Conservation (phyloP, 1,140 invertebrate species). For the Tribolium madens region DNA sequence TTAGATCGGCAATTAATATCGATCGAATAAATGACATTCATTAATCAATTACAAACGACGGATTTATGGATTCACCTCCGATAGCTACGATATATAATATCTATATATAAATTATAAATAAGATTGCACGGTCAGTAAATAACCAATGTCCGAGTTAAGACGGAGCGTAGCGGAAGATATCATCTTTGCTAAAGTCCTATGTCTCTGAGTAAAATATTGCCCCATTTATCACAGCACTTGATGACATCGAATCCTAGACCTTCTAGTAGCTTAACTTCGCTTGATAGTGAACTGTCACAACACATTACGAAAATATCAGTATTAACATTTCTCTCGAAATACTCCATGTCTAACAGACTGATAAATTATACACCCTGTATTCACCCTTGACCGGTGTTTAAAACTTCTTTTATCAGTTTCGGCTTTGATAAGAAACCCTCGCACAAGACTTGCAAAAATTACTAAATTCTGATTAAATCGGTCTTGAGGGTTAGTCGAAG, state of each 20-base stretch:
- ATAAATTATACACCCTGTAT: conserved; percentile 31
- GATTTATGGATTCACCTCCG: conserved; percentile 31
- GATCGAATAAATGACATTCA: conserved; percentile 22
- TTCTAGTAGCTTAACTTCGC: conserved; percentile 28
- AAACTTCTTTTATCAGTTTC: conserved; percentile 15
- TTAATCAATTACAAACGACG: conserved; percentile 25
- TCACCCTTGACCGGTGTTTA: conserved; percentile 15
- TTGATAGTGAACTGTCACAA: conserved; percentile 24
- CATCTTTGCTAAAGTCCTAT: conserved; percentile 59
- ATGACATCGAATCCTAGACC: conserved; percentile 56
- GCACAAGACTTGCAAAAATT: background rate
- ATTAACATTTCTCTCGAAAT: conserved; percentile 10
- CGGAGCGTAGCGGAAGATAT: conserved; percentile 58
- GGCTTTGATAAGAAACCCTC: conserved; percentile 11
- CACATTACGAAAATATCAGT: conserved; percentile 1
- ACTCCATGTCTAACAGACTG: conserved; percentile 6
- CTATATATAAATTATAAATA: conserved; percentile 59
- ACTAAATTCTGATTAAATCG: conserved; percentile 30
- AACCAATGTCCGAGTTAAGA: conserved; percentile 56
- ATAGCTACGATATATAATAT: conserved; percentile 34
- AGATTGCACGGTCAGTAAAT: conserved; percentile 60
- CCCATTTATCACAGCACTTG: conserved; percentile 57
- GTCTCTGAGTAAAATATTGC: conserved; percentile 58
- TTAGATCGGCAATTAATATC: conserved; percentile 27
- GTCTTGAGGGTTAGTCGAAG: conserved; percentile 15